Percentiles rank a stretch among this genome's conserved stretches.
phyloP scores from a whole-genome alignment of 2,797 vertebrate species.

The Hybognathus amarus region DNA sequence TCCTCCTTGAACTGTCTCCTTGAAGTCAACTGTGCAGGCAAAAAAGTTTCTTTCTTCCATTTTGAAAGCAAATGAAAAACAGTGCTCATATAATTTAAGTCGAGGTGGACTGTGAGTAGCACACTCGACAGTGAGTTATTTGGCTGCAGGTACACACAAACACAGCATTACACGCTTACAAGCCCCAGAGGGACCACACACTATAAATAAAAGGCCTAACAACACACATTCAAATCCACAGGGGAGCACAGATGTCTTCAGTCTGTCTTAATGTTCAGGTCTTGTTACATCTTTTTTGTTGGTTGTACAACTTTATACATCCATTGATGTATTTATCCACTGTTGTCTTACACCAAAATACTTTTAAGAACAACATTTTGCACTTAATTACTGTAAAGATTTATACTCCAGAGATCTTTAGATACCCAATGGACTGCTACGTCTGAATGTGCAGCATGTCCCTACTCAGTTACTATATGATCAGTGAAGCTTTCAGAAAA shows the following conservation, averaged over 20 bases:
- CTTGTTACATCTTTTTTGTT: constrained; percentile 71
- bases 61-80: constrained; percentile 65
- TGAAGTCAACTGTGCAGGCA: constrained; percentile 67
- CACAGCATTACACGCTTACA: constrained; percentile 78
- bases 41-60: constrained; percentile 57
- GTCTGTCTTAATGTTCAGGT: constrained; percentile 72
- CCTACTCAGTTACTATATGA: constrained; percentile 46
- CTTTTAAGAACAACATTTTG: constrained; percentile 50
- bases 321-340: constrained; percentile 57
- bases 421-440: constrained; percentile 65
- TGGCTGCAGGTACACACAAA: constrained; percentile 77
- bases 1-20: constrained; percentile 68
- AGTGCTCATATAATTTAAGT: constrained; percentile 71
- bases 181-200: constrained; percentile 77
- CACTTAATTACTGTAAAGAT: constrained; percentile 66
- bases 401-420: constrained; percentile 59
- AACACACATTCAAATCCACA: constrained; percentile 78
- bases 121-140: constrained; percentile 81
- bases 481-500: constrained; percentile 53
- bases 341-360: constrained; percentile 48
- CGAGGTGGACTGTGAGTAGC: constrained; percentile 67
- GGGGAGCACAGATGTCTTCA: constrained; percentile 80
- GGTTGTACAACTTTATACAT: constrained; percentile 45
- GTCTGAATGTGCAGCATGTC: constrained; percentile 57
- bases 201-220: constrained; percentile 85